Base-by-base conservation (phyloP, 2,888 invertebrate genomes). In the Pteria penguin region DNA sequence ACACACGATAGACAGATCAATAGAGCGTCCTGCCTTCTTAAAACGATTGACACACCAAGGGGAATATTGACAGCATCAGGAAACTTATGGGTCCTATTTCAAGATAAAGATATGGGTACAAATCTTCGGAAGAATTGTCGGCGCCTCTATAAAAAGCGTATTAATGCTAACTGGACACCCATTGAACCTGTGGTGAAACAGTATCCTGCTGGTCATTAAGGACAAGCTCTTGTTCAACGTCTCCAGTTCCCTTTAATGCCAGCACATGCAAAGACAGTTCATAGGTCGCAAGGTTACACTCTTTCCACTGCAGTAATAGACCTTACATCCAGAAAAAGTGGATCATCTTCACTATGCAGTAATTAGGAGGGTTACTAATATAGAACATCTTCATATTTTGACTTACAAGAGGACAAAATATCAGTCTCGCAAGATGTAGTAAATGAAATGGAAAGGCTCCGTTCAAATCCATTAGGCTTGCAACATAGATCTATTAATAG, bases 341-440 rank as follows among this genome's bases (percentile, higher is more conserved):
- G 36, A 75, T 32, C 82, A 79, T 61, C 77, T 79, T 32, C 80
- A 82, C 55, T 82, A 79, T 81, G 78, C 78, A 26, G 82, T 76
- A 22, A 14, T 80, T 0, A 82, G 82, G 67, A 66, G 82, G 4
- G 65, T 80, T 2, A 22, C 61, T 26, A 67, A 60, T 26, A 54
- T 82, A 22, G 69, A 75, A 26, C 70, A 68, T 18, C 71, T 82
- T 11, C 55, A 65, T 52, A 71, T 80, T 32, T 45, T 18, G 73
- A 77, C 18, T 60, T 79, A 18, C 61, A 77, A 69, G 76, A 78
- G 65, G 65, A 76, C 26, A 76, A 79, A 33, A 75, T 78, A 11
- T 22, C 36, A 24, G 67, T 79, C 8, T 54, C 62, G 27, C 72
- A 69, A n/a, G 4, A 24, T 54, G 79, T 79, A 11, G 33, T 52